Evolutionary conservation across 1,140 invertebrate genomes (phyloP), one percentile per base, ranked within the genome.

Genomic region (Temnothorax curvispinosus): DNA sequence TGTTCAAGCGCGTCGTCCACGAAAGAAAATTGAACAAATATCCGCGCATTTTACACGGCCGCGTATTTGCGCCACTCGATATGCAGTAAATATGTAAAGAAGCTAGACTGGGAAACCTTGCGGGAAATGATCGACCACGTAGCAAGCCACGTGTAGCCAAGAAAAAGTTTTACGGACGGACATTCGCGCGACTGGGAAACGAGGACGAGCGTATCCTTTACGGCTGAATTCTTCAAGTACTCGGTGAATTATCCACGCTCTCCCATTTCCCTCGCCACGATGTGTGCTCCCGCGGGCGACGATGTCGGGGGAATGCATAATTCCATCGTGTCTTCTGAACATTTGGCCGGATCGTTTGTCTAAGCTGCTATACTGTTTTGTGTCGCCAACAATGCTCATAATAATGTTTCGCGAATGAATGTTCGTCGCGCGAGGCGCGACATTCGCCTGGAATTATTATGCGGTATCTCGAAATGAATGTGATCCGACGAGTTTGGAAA

Each of bases 91-190:
- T 85, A 50, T 18, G 41, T 35, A 52, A 69, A 27, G 8, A 15
- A 32, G 3, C 3, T 47, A 56, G 50, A 50, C 50, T 32, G 13
- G 38, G 21, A 44, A 82, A 18, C 11, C 21, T 81, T 47, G 32
- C 18, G 41, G 27, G n/a, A 65, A 52, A 74, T 62, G 41, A 41
- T 32, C 15, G 11, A 47, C 13, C 58, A 32, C 38, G 35, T 65
- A 74, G 58, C n/a, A 11, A 15, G 27, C 13, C 86, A 35, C 44
- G 60, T 32, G 54, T 35, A 77, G 7, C 47, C n/a, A 56, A 18
- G 52, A 9, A 75, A 84, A 88, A 88, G 86, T 88, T 88, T 88
- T 85, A 88, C 56, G 76, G 54, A 3, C n/a, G 54, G 77, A 84
- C 58, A 15, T 86, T 87, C 32, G 54, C 47, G 41, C 52, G 62